phyloP scores from a whole-genome alignment of 2,888 invertebrate genomes.

The Uloborus plumipes region DNA sequence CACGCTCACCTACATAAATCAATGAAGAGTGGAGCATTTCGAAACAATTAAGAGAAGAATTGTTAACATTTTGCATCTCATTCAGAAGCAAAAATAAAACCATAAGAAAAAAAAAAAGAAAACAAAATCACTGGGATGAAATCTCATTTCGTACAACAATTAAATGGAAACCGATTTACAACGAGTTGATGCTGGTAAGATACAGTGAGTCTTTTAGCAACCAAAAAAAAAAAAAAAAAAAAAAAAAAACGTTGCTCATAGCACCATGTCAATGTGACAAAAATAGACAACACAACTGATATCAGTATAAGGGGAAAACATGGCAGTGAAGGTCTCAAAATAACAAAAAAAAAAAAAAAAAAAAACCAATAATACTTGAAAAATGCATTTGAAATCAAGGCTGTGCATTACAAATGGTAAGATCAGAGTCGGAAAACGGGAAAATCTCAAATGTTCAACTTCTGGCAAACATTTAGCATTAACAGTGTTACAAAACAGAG shows the following conservation, averaged over 20 bases:
- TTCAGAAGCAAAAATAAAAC: too few species aligned
- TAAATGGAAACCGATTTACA: too few species aligned
- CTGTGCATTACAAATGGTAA: too few species aligned
- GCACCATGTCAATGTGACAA: constrained; percentile 63
- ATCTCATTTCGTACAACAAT: too few species aligned
- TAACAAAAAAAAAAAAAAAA: constrained; percentile 35
- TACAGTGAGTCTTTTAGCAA: not conserved
- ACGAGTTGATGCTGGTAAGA: not conserved
- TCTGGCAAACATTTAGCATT: too few species aligned
- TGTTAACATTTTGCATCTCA: too few species aligned
- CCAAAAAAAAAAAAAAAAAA: not conserved
- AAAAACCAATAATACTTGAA: constrained; percentile 57
- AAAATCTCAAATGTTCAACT: too few species aligned
- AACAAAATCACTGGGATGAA: too few species aligned
- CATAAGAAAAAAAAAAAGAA: too few species aligned
- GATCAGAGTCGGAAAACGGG: too few species aligned
- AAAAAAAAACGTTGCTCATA: constrained; percentile 43
- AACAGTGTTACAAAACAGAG: too few species aligned
- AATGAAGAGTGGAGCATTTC: constrained; percentile 27
- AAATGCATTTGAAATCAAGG: not conserved
- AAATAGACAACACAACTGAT: constrained; percentile 54
- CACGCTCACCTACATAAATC: constrained; percentile 42
- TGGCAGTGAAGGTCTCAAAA: constrained; percentile 47
- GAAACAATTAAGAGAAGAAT: not conserved
- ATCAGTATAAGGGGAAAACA: constrained; percentile 39